phyloP scores from a whole-genome alignment of 2,113 vertebrate species.

The Orthonyx spaldingii region DNA sequence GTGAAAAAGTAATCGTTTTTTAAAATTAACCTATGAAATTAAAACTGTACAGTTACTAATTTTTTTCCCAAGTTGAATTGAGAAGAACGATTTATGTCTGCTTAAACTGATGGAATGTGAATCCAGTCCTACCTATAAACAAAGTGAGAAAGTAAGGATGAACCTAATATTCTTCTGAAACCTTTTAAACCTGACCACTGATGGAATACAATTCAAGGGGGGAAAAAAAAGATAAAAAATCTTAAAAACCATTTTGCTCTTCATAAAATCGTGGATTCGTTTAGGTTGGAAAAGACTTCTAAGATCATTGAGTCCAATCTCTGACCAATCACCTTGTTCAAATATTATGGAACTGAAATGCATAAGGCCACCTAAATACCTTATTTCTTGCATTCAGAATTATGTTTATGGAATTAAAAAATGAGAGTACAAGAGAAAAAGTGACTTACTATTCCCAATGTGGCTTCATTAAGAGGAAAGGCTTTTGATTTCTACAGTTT shows the following conservation, averaged over 20 bases:
- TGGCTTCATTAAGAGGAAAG: constrained; percentile 19
- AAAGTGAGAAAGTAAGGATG: not conserved
- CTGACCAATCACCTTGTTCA: not conserved
- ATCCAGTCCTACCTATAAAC: not conserved
- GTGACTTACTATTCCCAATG: not conserved
- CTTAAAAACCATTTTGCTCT: not conserved
- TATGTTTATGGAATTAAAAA: not conserved
- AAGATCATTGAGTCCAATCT: not conserved
- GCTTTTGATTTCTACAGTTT: constrained; percentile 10
- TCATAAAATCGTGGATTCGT: not conserved
- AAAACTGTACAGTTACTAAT: not conserved
- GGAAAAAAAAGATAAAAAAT: not conserved
- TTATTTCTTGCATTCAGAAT: not conserved
- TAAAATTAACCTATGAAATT: not conserved
- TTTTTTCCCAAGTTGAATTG: not conserved
- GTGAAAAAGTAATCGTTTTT: not conserved
- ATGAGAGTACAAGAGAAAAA: not conserved
- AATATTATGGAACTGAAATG: not conserved
- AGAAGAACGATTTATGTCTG: not conserved
- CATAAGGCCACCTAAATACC: not conserved
- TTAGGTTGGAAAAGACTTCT: not conserved
- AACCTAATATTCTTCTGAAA: not conserved
- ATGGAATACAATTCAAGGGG: not conserved
- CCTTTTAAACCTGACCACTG: not conserved
- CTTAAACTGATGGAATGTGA: not conserved